Evolutionary conservation across 2,113 vertebrate species (phyloP), one percentile per base, ranked within the genome.

Genomic region (Ptilorrhoa leucosticta): DNA sequence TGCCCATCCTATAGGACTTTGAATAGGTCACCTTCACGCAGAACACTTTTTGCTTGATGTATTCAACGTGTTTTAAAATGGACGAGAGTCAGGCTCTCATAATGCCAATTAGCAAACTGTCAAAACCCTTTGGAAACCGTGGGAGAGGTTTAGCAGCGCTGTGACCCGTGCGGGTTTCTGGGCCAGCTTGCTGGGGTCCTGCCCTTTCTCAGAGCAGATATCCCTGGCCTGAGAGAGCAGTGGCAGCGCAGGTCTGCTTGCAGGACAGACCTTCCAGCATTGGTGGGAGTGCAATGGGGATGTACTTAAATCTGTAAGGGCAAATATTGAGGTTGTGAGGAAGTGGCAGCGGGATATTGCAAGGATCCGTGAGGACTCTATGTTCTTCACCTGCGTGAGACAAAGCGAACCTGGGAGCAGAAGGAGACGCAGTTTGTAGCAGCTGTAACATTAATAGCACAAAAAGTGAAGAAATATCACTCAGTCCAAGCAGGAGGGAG

Each of bases 281-380:
- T 30, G 78, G 10, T 10, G 9, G 40, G 81, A 66, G 31, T 0
- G 0, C 53, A 50, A 2, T 1, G 11, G n/a, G 33, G 16, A 60
- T 0, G 0, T 5, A 27, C 18, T 66, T 69, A 31, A 42, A 47
- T 54, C 71, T 75, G 11, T 63, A 44, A 37, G 16, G 60, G 33
- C 0, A 5, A 81, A 71, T 60, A 58, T 9, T 83, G 40, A 76
- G n/a, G 15, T 18, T 51, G 31, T 57, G 81, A 83, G 58, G 45
- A 90, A 57, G 31, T 27, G 73, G 48, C 20, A 48, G 50, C n/a
- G 77, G 66, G 80, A 54, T 75, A 54, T 54, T 54, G 23, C 33
- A 78, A 45, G 35, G 13, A 42, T 60, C 45, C 7, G 2, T 33
- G 37, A 68, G 40, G 40, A 80, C 53, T 61, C 27, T 6, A 2